Evolutionary conservation across 2,888 invertebrate genomes (phyloP).

Genomic region (Volucella inanis): DNA sequence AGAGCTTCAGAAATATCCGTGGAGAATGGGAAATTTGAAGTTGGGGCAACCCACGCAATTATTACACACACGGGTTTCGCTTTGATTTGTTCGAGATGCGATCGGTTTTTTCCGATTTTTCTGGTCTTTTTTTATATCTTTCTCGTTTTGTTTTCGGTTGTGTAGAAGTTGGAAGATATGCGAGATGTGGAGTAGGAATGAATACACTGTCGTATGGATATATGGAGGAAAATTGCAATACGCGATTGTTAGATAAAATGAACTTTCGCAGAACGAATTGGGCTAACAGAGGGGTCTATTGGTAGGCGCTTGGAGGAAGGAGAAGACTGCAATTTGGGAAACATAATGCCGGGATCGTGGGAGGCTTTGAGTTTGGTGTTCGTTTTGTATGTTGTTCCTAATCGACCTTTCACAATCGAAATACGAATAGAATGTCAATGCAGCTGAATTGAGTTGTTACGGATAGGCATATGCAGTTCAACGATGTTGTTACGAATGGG

Average conservation of each 20-base stretch:
- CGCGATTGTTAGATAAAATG: conserved; percentile 38
- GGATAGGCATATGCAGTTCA: not conserved
- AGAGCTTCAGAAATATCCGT: conserved; percentile 39
- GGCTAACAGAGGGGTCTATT: not conserved
- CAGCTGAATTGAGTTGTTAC: conserved; percentile 54
- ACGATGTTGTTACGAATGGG: too few relatives aligned
- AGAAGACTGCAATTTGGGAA: conserved; percentile 32
- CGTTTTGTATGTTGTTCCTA: conserved; percentile 10
- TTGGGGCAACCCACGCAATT: conserved; percentile 67
- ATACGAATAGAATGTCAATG: conserved; percentile 33
- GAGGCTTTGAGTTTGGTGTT: conserved; percentile 38
- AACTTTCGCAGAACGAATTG: conserved; percentile 26
- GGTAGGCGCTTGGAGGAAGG: not conserved
- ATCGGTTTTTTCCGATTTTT: conserved; percentile 35
- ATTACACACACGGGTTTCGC: conserved; percentile 65
- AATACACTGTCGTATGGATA: too few relatives aligned
- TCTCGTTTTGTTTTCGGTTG: not conserved
- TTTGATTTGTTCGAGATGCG: conserved; percentile 72
- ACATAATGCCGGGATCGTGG: conserved; percentile 46
- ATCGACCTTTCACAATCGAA: conserved; percentile 62
- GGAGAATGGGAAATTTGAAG: conserved; percentile 60
- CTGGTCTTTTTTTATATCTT: not conserved
- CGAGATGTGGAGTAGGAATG: conserved; percentile 43
- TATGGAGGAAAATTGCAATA: conserved; percentile 37
- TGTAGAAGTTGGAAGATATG: conserved; percentile 20